A percentile compares a stretch with the other conserved stretches of the same genome.
These are phyloP conservation scores for Pyrgus malvae DNA, from an alignment of 2,888 invertebrate species.

Conservation along the genomic window DNA sequence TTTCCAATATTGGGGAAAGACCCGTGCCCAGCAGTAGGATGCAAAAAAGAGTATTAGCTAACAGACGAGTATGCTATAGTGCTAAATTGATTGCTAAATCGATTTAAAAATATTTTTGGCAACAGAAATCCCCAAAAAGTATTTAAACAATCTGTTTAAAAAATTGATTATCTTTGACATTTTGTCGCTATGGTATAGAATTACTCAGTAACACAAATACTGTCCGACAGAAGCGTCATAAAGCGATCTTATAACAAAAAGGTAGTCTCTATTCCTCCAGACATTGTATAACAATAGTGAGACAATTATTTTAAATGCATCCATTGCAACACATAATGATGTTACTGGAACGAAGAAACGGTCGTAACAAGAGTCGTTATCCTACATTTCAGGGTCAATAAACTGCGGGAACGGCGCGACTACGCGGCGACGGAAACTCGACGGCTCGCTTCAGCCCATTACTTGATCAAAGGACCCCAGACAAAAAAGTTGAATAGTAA, in stretches of 20 bases:
- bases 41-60: too few species aligned
- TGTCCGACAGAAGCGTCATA: too few species aligned
- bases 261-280: neutral
- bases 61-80: too few species aligned
- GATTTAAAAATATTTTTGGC: too few species aligned
- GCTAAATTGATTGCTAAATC: too few species aligned
- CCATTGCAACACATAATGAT: slow-evolving; percentile 54
- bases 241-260: neutral
- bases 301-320: slow-evolving; percentile 61
- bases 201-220: too few species aligned
- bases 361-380: slow-evolving; percentile 73
- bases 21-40: too few species aligned
- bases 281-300: slow-evolving; percentile 44
- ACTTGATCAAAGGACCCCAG: slow-evolving; percentile 50
- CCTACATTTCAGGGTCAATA: slow-evolving; percentile 73
- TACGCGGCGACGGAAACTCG: slow-evolving; percentile 46
- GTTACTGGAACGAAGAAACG: slow-evolving; percentile 53
- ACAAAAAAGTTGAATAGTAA: slow-evolving; percentile 36
- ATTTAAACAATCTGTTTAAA: too few species aligned
- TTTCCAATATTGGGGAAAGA: too few species aligned
- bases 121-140: too few species aligned
- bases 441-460: slow-evolving; percentile 55
- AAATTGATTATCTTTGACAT: too few species aligned
- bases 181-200: too few species aligned
- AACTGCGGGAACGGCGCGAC: slow-evolving; percentile 62